phyloP scores from a whole-genome alignment of 2,888 invertebrate genomes.

The Metallyticus violacea region DNA sequence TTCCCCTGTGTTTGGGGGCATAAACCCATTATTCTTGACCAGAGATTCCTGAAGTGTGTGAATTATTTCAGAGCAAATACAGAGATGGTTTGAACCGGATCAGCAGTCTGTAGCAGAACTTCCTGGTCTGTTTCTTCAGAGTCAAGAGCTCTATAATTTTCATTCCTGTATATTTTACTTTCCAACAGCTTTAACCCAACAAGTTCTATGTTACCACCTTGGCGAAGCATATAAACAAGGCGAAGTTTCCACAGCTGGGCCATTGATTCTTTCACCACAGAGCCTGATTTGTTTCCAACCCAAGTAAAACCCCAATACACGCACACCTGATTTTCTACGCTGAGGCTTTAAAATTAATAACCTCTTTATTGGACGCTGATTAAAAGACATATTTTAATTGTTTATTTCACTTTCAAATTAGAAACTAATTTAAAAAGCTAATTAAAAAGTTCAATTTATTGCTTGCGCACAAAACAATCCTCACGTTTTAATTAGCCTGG shows the following conservation, averaged over 20 bases:
- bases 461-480: too few relatives aligned
- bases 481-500: too few relatives aligned
- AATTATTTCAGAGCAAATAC: too few relatives aligned
- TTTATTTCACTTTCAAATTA: background rate
- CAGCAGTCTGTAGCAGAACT: background rate
- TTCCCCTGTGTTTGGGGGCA: too few relatives aligned
- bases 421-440: background rate
- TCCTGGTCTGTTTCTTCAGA: background rate
- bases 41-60: too few relatives aligned
- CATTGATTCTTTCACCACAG: background rate
- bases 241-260: background rate
- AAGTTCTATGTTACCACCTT: background rate
- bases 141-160: background rate
- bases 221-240: background rate
- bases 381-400: background rate
- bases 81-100: too few relatives aligned
- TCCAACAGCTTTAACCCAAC: background rate
- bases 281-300: background rate
- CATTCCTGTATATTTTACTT: background rate
- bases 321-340: too few relatives aligned
- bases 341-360: background rate
- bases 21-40: too few relatives aligned
- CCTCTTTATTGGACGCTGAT: background rate
- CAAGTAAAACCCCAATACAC: background rate
- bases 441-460: too few relatives aligned